Evolutionary conservation across 2,797 vertebrate species (phyloP), one percentile per base, ranked within the genome.

Genomic region (Anabacerthia variegaticeps): DNA sequence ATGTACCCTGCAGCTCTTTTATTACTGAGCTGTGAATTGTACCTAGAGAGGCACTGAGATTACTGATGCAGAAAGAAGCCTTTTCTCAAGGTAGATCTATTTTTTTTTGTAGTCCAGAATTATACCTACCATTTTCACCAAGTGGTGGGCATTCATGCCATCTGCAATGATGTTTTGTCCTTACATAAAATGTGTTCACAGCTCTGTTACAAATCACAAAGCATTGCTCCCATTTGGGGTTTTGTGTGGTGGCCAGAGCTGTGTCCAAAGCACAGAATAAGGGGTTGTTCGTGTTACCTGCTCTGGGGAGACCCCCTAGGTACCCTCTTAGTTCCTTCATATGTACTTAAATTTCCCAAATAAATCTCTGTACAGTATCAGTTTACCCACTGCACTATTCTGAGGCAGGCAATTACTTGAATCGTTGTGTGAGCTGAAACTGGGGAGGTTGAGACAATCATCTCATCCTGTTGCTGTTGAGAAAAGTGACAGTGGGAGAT

Each of bases 401-500:
- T 20, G 17, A 49, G 61, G 11, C 32, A 75, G 39, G 41, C 32
- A 66, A 24, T 41, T 44, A 69, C 61, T 74, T 66, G 52, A 36
- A 27, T 18, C 56, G 37, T 12, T 62, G 44, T 34, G 44, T 37
- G 79, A 80, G n/a, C 66, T 77, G 52, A 39, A 87, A 83, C 18
- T 44, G 28, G 19, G 68, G 58, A 88, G 39, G 51, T 28, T 55
- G 54, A 91, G 68, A 89, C 72, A 91, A 77, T 71, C 81, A 43
- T 37, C 72, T 74, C 12, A 3, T 81, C 69, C 49, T 59, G 73
- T 71, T 88, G 41, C 49, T 95, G 58, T 63, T 94, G 67, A 74
- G 71, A 89, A 86, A 89, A 96, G 28, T 22, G 82, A 72, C 80
- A 77, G 73, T 9, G 85, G 82, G 90, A 91, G 83, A 84, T 73